phyloP scores from a whole-genome alignment of 1,140 invertebrate genomes.

The Ceratoteleas bidentatus region DNA sequence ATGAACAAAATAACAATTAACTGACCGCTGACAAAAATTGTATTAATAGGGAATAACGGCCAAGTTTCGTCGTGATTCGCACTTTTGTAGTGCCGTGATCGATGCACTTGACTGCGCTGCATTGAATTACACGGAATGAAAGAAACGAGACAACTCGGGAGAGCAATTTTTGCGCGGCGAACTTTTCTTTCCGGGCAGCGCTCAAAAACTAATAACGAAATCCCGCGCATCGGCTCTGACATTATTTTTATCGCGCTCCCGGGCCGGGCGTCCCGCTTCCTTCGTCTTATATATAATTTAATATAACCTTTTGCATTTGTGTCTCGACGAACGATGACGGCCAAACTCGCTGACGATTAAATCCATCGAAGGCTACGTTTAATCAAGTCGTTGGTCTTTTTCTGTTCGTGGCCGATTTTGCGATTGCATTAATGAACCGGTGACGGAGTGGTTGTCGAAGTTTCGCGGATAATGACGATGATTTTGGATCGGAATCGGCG shows the following conservation, averaged over 20 bases:
- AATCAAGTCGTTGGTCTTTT: neutral
- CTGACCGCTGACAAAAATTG: slow-evolving; percentile 18
- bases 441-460: no score
- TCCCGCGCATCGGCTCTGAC: slow-evolving; percentile 26
- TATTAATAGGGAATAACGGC: slow-evolving; percentile 28
- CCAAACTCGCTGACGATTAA: neutral
- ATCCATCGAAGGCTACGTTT: neutral
- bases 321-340: neutral
- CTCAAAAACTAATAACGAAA: slow-evolving; percentile 52
- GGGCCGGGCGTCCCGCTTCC: neutral
- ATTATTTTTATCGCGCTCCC: slow-evolving; percentile 26
- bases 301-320: slow-evolving; percentile 12
- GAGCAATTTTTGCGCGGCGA: slow-evolving; percentile 37
- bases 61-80: slow-evolving; percentile 33
- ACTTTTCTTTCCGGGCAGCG: no score
- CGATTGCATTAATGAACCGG: neutral
- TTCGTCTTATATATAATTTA: slow-evolving; percentile 23
- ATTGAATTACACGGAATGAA: slow-evolving; percentile 30
- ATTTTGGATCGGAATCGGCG: no score
- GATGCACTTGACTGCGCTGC: slow-evolving; percentile 41
- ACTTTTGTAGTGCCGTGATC: slow-evolving; percentile 40
- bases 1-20: neutral
- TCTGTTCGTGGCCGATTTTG: neutral
- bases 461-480: no score
- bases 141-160: slow-evolving; percentile 18